A percentile compares a stretch with the other conserved stretches of the same genome.
These are phyloP conservation scores for Rallus crepitans DNA, from an alignment of 2,797 vertebrate species.

Conservation along the genomic window DNA sequence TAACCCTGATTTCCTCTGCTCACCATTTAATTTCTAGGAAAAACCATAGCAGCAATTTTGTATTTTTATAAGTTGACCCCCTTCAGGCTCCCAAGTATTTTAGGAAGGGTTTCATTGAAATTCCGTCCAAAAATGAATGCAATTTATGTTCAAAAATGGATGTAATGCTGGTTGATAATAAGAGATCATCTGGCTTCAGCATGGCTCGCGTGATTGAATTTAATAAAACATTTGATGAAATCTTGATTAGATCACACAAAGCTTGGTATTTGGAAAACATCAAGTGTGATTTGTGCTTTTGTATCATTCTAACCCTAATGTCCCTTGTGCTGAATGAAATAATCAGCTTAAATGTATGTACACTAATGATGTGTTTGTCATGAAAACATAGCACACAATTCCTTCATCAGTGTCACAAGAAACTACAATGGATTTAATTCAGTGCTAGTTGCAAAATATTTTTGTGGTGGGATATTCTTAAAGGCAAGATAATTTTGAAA, in stretches of 20 bases:
- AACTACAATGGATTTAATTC: slow-evolving; percentile 77
- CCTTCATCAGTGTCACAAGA: slow-evolving; percentile 78
- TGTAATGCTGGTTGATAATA: slow-evolving; percentile 87
- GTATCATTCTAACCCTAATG: slow-evolving; percentile 85
- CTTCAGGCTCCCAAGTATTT: slow-evolving; percentile 77
- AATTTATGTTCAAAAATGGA: slow-evolving; percentile 86
- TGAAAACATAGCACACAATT: slow-evolving; percentile 84
- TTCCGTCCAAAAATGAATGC: slow-evolving; percentile 84
- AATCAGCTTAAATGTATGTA: slow-evolving; percentile 89
- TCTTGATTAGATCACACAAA: slow-evolving; percentile 88
- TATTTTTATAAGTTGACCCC: slow-evolving; percentile 45
- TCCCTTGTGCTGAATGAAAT: slow-evolving; percentile 88
- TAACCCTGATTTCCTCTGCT: not conserved
- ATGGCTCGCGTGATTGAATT: slow-evolving; percentile 78
- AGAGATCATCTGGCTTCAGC: slow-evolving; percentile 86
- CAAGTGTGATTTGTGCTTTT: slow-evolving; percentile 84
- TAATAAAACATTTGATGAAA: slow-evolving; percentile 89
- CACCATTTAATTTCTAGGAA: not conserved
- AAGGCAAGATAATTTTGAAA: slow-evolving; percentile 65
- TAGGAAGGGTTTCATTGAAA: slow-evolving; percentile 89
- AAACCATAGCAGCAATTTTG: slow-evolving; percentile 4
- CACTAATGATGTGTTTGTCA: slow-evolving; percentile 91
- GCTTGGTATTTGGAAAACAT: slow-evolving; percentile 84
- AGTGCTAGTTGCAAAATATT: slow-evolving; percentile 71
- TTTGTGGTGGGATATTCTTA: slow-evolving; percentile 65